Base-by-base conservation (phyloP, 2,113 vertebrate species). In the Nerophis ophidion region DNA sequence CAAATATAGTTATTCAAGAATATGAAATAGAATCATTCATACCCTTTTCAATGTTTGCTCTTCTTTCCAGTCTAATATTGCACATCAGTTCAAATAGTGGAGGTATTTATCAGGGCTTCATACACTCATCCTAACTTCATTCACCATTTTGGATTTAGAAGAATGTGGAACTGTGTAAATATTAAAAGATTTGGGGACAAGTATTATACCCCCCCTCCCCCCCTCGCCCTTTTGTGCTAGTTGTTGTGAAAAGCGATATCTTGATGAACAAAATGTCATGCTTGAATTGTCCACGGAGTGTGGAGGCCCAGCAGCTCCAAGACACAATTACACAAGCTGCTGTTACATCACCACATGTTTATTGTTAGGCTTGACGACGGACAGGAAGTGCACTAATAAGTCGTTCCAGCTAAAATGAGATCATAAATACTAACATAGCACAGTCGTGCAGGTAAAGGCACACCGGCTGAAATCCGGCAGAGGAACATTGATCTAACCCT, bases 131-230 rank as follows among this genome's bases (percentile, higher is more conserved):
- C 66, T 60, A 63, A 70, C 65, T 81, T 68, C 66, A 79, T 82
- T 81, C 75, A 78, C 63, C 61, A 26, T 75, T 61, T 57, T 71
- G 67, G 71, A 77, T 74, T 77, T 65, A 64, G 53, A 75, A 65
- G 77, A 83, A 82, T 81, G 73, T 77, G 64, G 60, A 66, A 72
- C 79, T 68, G 65, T 57, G 71, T 81, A 75, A 77, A 82, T 80
- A 80, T 72, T 61, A 72, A 68, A 75, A 76, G 50, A 76, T 66
- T 36, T 64, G 72, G 52, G 60, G 57, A 76, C 75, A 71, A 75
- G 72, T 73, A 71, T 55, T 73, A 71, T 55, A 70, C 68, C 72
- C 70, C 68, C 52, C 60, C 63, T 73, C 61, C 19, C 19, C 19
- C 26, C 26, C 26, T 26, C 26, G 2, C 26, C 26, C 26, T 26